Evolutionary conservation across 1,140 invertebrate genomes (phyloP).

Genomic region (Heliconius nattereri): DNA sequence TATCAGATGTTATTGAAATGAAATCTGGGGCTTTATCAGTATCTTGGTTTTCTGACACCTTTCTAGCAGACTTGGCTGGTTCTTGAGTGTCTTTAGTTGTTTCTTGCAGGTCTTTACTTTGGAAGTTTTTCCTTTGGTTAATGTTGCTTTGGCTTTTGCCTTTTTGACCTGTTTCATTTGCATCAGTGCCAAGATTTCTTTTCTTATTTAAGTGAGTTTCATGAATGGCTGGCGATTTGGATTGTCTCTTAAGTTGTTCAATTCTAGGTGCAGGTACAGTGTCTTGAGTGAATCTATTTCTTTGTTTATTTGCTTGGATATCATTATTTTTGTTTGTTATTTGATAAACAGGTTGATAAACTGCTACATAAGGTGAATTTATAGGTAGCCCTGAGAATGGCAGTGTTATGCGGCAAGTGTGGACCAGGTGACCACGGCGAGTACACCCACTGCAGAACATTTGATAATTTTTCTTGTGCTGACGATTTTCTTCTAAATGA

Average conservation of each 20-base stretch:
- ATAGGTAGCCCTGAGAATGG: slow-evolving; percentile 68
- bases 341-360: slow-evolving; percentile 58
- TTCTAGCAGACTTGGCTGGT: slow-evolving; percentile 39
- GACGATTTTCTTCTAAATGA: slow-evolving; percentile 60
- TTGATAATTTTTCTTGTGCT: slow-evolving; percentile 64
- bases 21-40: slow-evolving; percentile 54
- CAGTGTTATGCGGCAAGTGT: slow-evolving; percentile 74
- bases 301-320: slow-evolving; percentile 39
- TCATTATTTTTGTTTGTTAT: slow-evolving; percentile 13
- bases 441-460: slow-evolving; percentile 85
- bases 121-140: slow-evolving; percentile 46
- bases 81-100: slow-evolving; percentile 41
- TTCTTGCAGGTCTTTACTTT: slow-evolving; percentile 41
- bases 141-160: slow-evolving; percentile 45
- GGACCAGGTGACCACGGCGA: slow-evolving; percentile 83
- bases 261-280: slow-evolving; percentile 31
- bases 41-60: slow-evolving; percentile 20
- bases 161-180: slow-evolving; percentile 37
- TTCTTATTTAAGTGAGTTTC: slow-evolving; percentile 63
- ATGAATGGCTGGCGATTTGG: slow-evolving; percentile 62
- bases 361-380: slow-evolving; percentile 63
- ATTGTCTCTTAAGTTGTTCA: slow-evolving; percentile 59
- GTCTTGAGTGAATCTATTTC: slow-evolving; percentile 2
- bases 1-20: slow-evolving; percentile 52
- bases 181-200: slow-evolving; percentile 50